Percentiles rank a stretch among this genome's conserved stretches.
These are phyloP conservation scores for Etheostoma spectabile DNA, from an alignment of 2,113 vertebrate genomes.

Conservation along the genomic window DNA sequence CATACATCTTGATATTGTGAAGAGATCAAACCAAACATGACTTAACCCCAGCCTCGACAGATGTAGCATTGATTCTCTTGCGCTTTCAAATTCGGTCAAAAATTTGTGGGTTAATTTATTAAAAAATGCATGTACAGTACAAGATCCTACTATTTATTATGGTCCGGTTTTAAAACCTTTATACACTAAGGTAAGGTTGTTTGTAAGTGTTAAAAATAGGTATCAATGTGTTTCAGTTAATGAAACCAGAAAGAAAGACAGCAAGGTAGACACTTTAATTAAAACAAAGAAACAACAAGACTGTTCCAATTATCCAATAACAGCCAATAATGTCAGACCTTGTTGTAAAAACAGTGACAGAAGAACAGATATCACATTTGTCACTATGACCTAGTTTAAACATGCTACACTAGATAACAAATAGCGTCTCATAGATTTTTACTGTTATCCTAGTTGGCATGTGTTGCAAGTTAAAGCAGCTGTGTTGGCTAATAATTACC, in stretches of 20 bases:
- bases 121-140: not conserved
- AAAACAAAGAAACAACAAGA: not conserved
- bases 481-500: constrained; percentile 72
- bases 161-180: not conserved
- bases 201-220: not conserved
- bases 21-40: not conserved
- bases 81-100: not conserved
- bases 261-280: not conserved
- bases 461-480: constrained; percentile 26
- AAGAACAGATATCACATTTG: not conserved
- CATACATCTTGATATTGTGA: not conserved
- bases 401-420: not conserved
- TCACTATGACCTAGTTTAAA: constrained; percentile 33
- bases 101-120: not conserved
- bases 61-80: not conserved
- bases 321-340: not conserved
- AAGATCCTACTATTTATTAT: not conserved
- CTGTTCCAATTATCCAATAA: not conserved
- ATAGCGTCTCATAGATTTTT: not conserved
- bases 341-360: not conserved
- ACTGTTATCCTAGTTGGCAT: not conserved
- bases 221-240: not conserved
- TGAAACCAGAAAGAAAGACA: not conserved
- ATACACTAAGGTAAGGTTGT: not conserved
- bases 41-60: not conserved